Base-by-base conservation (phyloP, 1,140 invertebrate species). In the Scylla paramamosain region DNA sequence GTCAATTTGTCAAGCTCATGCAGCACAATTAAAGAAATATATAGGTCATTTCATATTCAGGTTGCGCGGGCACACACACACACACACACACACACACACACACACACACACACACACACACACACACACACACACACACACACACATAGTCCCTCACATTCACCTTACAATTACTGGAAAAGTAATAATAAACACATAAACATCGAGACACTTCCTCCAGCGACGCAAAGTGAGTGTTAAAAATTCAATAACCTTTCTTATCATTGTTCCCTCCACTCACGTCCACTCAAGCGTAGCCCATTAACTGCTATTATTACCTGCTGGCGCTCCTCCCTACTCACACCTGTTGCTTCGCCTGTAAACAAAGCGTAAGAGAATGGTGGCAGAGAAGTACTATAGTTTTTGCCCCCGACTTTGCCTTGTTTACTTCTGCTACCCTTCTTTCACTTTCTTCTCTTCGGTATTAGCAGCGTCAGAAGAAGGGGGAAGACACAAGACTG, bases 11-110 rank as follows among this genome's bases (percentile, higher is more conserved):
- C 67, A 77, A n/a, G 8, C 20, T 77, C 67, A 8, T 77, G 25
- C n/a, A 8, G n/a, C 3, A n/a, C 20, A 7, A 25, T 77, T 77
- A 77, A n/a, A 8, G n/a, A 77, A 77, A 77, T 7, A 59, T 59
- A 20, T 16, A 0, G 20, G 52, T 2, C n/a, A 77, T 77, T n/a
- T n/a, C 20, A 20, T 59, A 12, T 59, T 59, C 46, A 48, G 14
- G 46, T 48, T 48, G 20, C 8, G 3, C 10, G 20, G 3, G 20
- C 59, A 25, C 20, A 25, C 59, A n/a, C 67, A n/a, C 67, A n/a
- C 67, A 77, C 67, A 77, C 67, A 77, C 67, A 77, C 67, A n/a
- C 67, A 77, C 67, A 77, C 67, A 77, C 67, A 77, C 67, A 77
- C 67, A 77, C 67, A n/a, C 67, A 77, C 67, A 77, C 67, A 77